A percentile compares a stretch with the other conserved stretches of the same genome.
phyloP scores from a whole-genome alignment of 1,140 invertebrate genomes.

The Bombus cullumanus region DNA sequence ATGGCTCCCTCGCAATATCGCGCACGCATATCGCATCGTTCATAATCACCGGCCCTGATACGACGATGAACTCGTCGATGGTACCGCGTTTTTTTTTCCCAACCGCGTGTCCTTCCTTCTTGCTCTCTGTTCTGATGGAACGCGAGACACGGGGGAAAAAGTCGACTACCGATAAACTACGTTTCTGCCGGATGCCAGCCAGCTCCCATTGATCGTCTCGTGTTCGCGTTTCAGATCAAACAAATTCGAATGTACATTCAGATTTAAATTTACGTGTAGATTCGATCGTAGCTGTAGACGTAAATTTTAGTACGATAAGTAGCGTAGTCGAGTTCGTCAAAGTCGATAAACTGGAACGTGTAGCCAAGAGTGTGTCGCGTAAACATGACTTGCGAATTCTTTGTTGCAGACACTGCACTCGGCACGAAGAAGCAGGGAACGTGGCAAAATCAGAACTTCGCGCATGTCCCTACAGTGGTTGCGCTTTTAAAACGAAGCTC shows the following conservation, averaged over 20 bases:
- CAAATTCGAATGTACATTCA: no score
- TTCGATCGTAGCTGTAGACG: no score
- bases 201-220: no score
- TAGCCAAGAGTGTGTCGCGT: no score
- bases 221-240: no score
- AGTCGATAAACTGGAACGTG: no score
- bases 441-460: slow-evolving; percentile 46
- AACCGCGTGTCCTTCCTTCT: neutral
- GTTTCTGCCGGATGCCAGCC: no score
- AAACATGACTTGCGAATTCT: neutral
- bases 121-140: neutral
- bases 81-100: slow-evolving; percentile 3
- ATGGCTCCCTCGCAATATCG: slow-evolving; percentile 73
- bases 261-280: no score
- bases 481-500: slow-evolving; percentile 86
- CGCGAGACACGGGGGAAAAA: no score
- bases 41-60: slow-evolving; percentile 72
- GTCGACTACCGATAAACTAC: no score
- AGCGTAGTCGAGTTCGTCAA: no score
- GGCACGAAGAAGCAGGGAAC: slow-evolving; percentile 61
- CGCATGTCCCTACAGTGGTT: slow-evolving; percentile 79
- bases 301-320: no score
- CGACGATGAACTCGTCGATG: slow-evolving; percentile 63
- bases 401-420: slow-evolving; percentile 75
- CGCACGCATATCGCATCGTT: slow-evolving; percentile 77